Conservation (phyloP, 2,888 invertebrate species). For the Leptopilina drosophilae region DNA sequence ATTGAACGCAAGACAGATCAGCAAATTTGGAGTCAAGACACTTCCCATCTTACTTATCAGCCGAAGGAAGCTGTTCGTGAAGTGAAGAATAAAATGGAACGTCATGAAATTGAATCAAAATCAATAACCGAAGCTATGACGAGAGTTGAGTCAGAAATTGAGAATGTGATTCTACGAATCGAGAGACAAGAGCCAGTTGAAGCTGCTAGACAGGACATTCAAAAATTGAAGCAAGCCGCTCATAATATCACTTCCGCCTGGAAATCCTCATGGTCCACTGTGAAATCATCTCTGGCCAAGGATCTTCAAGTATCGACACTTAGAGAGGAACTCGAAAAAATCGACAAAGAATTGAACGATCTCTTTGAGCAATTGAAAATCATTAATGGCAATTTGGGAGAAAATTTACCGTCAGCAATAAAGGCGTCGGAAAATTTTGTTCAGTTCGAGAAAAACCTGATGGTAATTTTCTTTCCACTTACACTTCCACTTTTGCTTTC, state of each 20-base stretch:
- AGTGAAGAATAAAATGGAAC: slow-evolving; percentile 57
- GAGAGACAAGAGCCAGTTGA: slow-evolving; percentile 84
- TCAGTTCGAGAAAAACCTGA: slow-evolving; percentile 87
- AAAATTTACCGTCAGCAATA: slow-evolving; percentile 84
- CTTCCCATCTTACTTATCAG: slow-evolving; percentile 38
- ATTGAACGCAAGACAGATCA: slow-evolving; percentile 76
- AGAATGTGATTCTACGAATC: slow-evolving; percentile 83
- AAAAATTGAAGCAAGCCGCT: slow-evolving; percentile 82
- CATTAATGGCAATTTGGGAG: slow-evolving; percentile 77
- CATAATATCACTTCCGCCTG: slow-evolving; percentile 82
- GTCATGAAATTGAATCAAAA: slow-evolving; percentile 82
- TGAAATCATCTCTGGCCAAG: slow-evolving; percentile 80
- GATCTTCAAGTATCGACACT: slow-evolving; percentile 52
- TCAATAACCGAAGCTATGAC: slow-evolving; percentile 83
- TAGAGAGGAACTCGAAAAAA: slow-evolving; percentile 82
- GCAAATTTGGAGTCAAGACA: slow-evolving; percentile 57
- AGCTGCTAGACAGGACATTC: slow-evolving; percentile 83
- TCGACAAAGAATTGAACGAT: slow-evolving; percentile 82
- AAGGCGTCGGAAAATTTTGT: slow-evolving; percentile 85
- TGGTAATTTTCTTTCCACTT: slow-evolving; percentile 78
- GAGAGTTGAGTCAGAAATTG: slow-evolving; percentile 83
- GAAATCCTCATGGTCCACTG: slow-evolving; percentile 81
- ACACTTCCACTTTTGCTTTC: neutral
- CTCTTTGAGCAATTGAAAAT: slow-evolving; percentile 67
- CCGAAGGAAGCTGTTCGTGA: slow-evolving; percentile 57